Evolutionary conservation across 2,888 invertebrate genomes (phyloP), one percentile per base, ranked within the genome.

Genomic region (Pyrrhia umbra): DNA sequence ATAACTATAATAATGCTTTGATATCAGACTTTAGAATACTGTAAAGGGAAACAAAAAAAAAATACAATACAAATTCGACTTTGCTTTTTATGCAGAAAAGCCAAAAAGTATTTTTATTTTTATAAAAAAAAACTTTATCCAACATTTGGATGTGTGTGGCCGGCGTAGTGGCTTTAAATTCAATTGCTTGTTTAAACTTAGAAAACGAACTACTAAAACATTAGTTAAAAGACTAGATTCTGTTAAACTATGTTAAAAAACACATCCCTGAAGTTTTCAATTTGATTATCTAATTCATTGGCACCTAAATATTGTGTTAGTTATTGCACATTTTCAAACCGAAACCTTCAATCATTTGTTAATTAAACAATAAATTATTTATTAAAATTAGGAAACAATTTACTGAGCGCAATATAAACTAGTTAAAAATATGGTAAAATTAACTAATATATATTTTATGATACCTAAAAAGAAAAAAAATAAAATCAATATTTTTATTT

Each of bases 331-430:
- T 62, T 20, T 42, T 61, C 56, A 67, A 75, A 68, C 18, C 21
- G 23, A 71, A 74, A 63, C 54, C 30, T 25, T 47, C 27, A 67
- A 54, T 56, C 18, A 25, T 39, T 63, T 49, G 21, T 61, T 54
- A 64, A 54, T 40, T 63, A 72, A 62, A 62, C 65, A 70, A 77
- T 63, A 70, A 79, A 69, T 62, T 34, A 80, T 70, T 66, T 68
- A 66, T 69, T 18, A 68, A 80, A n/a, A 84, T 87, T 90, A 91
- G 91, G 91, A 90, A 90, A 90, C 88, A 71, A 80, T 79, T 75
- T 77, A 68, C 69, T 91, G 91, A 90, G 90, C 90, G 81, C 52
- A 77, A 57, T 72, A 77, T 46, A 76, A 81, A 61, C 79, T 84
- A 83, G 59, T 75, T 66, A 71, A 79, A 79, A 72, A 21, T 50